These are phyloP conservation scores for Myathropa florea DNA, from an alignment of 2,888 invertebrate genomes.

Conservation along the genomic window DNA sequence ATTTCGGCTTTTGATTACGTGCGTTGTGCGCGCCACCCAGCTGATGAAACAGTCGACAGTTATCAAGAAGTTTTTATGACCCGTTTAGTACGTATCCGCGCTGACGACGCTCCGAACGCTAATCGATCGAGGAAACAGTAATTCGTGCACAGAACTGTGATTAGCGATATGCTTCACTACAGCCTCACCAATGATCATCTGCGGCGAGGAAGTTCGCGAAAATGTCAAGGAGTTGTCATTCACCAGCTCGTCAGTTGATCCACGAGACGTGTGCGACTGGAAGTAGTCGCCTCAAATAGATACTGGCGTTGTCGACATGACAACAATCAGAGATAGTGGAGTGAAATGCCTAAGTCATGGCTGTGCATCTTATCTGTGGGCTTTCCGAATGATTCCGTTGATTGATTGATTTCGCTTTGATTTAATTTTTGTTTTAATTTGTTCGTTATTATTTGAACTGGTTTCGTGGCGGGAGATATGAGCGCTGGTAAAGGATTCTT, in stretches of 20 bases:
- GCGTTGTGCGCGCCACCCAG: background rate
- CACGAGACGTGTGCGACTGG: background rate
- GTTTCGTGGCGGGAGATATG: background rate
- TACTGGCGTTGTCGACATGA: background rate
- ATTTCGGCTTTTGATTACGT: constrained; percentile 1
- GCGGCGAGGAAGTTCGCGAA: background rate
- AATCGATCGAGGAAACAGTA: constrained; percentile 30
- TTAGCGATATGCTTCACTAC: background rate
- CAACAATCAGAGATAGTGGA: background rate
- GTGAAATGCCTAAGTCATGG: background rate
- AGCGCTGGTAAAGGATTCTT: background rate
- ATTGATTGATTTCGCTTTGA: background rate
- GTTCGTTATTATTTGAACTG: background rate
- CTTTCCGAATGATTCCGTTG: background rate
- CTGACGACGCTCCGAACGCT: background rate
- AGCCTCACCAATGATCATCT: background rate
- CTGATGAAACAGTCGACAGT: constrained; percentile 10
- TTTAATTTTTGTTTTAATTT: background rate
- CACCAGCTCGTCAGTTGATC: background rate
- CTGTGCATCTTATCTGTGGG: background rate
- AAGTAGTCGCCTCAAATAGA: background rate
- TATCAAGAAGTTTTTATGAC: background rate
- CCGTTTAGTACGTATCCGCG: background rate
- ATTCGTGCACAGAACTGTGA: background rate
- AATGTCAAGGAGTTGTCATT: background rate